phyloP scores from a whole-genome alignment of 1,140 invertebrate species.

The Heliconius hermathena region DNA sequence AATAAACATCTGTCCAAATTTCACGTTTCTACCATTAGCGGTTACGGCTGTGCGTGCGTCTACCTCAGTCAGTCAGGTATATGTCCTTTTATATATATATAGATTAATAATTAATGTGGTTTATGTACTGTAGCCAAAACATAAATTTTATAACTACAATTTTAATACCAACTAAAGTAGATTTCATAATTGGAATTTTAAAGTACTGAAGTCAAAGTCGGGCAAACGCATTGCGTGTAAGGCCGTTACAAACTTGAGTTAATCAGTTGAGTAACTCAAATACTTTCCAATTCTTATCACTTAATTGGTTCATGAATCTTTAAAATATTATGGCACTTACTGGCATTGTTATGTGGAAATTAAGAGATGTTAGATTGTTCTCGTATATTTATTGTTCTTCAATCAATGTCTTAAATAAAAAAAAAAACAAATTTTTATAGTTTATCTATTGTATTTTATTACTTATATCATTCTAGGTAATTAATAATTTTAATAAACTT shows the following conservation, averaged over 20 bases:
- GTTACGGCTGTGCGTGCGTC: no score
- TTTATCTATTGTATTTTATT: no score
- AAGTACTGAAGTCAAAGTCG: background rate
- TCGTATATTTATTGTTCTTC: background rate
- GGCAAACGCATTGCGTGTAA: slow-evolving; percentile 12
- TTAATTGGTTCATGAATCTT: slow-evolving; percentile 49
- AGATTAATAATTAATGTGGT: no score
- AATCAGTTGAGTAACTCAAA: slow-evolving; percentile 20
- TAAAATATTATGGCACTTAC: slow-evolving; percentile 41
- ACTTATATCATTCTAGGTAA: no score
- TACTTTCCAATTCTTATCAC: slow-evolving; percentile 45
- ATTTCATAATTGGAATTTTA: background rate
- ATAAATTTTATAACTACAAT: background rate
- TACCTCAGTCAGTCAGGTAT: no score
- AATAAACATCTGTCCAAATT: no score
- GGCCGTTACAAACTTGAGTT: slow-evolving; percentile 1
- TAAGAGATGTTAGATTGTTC: slow-evolving; percentile 15
- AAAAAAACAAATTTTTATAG: no score
- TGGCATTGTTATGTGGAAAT: slow-evolving; percentile 23
- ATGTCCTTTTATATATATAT: no score
- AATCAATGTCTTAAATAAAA: background rate
- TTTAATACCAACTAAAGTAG: background rate
- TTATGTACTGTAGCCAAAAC: no score
- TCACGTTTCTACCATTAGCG: no score
- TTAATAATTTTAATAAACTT: no score